Conservation (phyloP, 2,113 vertebrate genomes). For the Atrichornis clamosus region DNA sequence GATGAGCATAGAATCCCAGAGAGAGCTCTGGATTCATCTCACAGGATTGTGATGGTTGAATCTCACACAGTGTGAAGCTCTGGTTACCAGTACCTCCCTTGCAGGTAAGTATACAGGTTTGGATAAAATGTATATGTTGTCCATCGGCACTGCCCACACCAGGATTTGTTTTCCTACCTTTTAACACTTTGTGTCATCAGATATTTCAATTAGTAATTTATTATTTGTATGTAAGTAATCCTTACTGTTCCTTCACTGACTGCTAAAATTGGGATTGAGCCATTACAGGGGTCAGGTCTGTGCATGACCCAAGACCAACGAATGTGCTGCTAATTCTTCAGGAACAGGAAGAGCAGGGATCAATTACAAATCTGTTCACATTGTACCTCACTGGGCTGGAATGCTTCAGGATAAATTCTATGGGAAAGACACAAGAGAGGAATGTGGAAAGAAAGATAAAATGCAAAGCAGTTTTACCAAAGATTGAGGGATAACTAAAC, state of each 20-base stretch:
- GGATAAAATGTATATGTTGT: neutral
- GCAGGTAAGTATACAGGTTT: neutral
- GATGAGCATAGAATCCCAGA: neutral
- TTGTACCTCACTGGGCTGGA: neutral
- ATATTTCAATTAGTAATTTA: neutral
- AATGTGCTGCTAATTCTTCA: neutral
- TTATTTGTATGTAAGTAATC: neutral
- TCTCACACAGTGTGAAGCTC: neutral
- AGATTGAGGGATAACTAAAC: neutral
- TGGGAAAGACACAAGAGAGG: neutral
- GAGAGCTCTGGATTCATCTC: neutral
- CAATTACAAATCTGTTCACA: neutral
- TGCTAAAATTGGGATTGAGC: neutral
- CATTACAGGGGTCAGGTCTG: neutral
- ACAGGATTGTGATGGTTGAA: neutral
- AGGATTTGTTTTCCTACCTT: neutral
- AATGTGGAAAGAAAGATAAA: neutral
- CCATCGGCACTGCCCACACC: neutral
- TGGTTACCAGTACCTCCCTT: neutral
- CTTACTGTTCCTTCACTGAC: neutral
- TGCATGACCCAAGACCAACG: neutral
- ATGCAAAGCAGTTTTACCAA: neutral
- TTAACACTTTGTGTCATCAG: neutral
- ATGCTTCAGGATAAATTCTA: neutral
- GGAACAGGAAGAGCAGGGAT: neutral